Conservation (phyloP, 2,888 invertebrate genomes). For the Troides oblongomaculatus region DNA sequence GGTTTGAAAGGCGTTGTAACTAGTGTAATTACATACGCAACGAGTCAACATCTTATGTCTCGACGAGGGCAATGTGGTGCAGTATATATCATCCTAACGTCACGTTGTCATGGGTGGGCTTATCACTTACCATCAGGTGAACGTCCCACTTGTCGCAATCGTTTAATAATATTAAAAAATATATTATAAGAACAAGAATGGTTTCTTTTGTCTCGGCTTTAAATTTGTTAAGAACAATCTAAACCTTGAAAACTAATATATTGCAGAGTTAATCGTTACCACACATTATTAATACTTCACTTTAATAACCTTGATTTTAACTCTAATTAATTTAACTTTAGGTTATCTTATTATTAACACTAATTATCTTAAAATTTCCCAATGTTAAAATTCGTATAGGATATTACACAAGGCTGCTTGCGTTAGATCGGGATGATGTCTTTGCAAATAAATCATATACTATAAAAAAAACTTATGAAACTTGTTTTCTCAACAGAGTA, state of each 20-base stretch:
- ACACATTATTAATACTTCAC: neutral
- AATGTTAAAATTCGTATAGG: neutral
- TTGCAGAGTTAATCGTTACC: neutral
- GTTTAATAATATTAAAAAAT: too few relatives aligned
- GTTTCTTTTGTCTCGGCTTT: neutral
- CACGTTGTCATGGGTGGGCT: too few relatives aligned
- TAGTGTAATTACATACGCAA: too few relatives aligned
- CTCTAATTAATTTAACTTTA: neutral
- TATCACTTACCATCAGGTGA: too few relatives aligned
- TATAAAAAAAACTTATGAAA: conserved; percentile 1
- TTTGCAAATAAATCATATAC: neutral
- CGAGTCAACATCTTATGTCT: too few relatives aligned
- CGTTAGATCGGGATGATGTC: neutral
- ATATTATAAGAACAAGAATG: conserved; percentile 3
- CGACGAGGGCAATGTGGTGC: too few relatives aligned
- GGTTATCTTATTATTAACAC: neutral
- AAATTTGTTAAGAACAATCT: neutral
- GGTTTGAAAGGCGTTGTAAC: too few relatives aligned
- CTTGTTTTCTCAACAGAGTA: neutral
- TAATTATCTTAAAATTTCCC: neutral
- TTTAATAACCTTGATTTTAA: neutral
- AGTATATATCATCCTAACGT: too few relatives aligned
- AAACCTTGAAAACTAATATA: conserved; percentile 2
- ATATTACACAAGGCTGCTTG: neutral
- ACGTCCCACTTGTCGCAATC: too few relatives aligned